A percentile compares a stretch with the other conserved stretches of the same genome.
phyloP scores from a whole-genome alignment of 2,888 invertebrate genomes.

The Bugula neritina region DNA sequence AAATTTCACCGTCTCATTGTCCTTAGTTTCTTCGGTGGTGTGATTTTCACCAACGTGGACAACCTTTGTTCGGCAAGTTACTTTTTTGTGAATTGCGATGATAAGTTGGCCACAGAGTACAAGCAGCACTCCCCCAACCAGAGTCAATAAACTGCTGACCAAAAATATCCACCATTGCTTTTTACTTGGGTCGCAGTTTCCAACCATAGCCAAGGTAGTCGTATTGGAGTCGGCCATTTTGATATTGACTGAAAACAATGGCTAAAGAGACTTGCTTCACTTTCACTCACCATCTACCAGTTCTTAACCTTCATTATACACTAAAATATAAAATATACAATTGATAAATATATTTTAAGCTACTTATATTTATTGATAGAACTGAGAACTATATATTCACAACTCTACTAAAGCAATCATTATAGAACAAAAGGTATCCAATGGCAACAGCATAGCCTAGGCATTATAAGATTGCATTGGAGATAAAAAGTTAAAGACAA shows the following conservation, averaged over 20 bases:
- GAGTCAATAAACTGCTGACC: conserved; percentile 2
- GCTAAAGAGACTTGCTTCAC: background rate
- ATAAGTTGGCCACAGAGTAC: conserved; percentile 14
- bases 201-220: background rate
- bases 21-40: background rate
- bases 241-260: no score
- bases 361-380: background rate
- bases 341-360: background rate
- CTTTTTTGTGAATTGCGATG: conserved; percentile 3
- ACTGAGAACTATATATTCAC: background rate
- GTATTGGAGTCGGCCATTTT: background rate
- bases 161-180: conserved; percentile 11
- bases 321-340: background rate
- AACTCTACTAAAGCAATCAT: background rate
- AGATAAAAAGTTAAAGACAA: no score
- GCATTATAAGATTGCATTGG: no score
- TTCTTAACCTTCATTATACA: background rate
- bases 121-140: background rate
- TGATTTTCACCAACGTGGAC: background rate
- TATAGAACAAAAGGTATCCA: background rate
- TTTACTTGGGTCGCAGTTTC: conserved; percentile 11
- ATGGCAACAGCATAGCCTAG: background rate
- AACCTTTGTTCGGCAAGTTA: background rate
- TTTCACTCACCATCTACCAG: background rate
- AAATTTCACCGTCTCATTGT: background rate